Base-by-base conservation (phyloP, 1,140 invertebrate genomes). In the Heliconius hewitsoni region DNA sequence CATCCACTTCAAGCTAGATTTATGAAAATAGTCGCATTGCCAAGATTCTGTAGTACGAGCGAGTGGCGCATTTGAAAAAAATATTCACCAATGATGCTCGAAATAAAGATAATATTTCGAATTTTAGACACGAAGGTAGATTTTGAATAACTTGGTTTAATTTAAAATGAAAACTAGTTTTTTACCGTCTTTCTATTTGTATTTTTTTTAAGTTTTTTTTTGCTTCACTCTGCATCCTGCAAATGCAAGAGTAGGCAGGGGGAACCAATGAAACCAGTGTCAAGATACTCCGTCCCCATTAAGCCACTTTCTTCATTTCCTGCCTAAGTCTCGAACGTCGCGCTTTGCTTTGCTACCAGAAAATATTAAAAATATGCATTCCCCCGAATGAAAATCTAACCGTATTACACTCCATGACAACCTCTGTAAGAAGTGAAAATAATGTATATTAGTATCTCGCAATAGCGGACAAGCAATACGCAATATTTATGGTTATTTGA, bases 11-110 rank as follows among this genome's bases (percentile, higher is more conserved):
- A 66, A 66, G 23, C 60, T 30, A 66, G 23, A 66, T 66, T 66
- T 66, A 66, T 66, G 60, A 66, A 66, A 66, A 66, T 27, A 27
- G n/a, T 27, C 27, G 4, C 60, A 66, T 66, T 66, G 60, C 60
- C 60, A 66, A 66, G 23, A 66, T 13, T 27, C 23, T 66, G 60
- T 30, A 66, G 8, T 13, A 66, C 60, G 23, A 66, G 13, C 60
- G 9, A 66, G 27, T 66, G 60, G 60, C 60, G 23, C 60, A 66
- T 66, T 66, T 66, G 60, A 66, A 66, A 66, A 23, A 66, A 66
- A 66, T 23, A 66, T 66, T 66, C 27, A 1, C 60, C 23, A 16
- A 30, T 66, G 60, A 66, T 27, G 11, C 60, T 66, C 60, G 27
- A 30, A 66, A 66, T 66, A 66, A 66, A 66, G 60, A 66, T 66